Evolutionary conservation across 2,888 invertebrate genomes (phyloP).

Genomic region (Abscondita cerata): DNA sequence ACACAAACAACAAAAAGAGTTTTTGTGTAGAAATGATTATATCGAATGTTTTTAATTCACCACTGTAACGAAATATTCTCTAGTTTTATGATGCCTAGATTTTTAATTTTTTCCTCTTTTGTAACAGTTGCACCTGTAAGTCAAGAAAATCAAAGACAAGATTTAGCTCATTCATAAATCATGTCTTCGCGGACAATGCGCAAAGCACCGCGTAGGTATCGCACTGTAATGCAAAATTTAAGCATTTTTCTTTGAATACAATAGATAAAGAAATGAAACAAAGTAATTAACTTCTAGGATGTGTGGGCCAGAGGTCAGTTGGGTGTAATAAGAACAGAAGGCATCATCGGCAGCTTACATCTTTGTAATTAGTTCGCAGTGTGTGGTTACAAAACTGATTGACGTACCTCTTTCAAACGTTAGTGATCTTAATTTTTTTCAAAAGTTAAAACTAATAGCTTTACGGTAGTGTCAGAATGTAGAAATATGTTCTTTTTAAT

Average conservation of each 20-base stretch:
- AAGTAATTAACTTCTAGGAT: slow-evolving; percentile 39
- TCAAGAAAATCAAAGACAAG: too few species aligned
- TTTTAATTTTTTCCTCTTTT: slow-evolving; percentile 11
- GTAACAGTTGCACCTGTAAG: too few species aligned
- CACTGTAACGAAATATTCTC: slow-evolving; percentile 20
- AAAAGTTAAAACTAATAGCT: slow-evolving; percentile 20
- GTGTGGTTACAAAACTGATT: slow-evolving; percentile 35
- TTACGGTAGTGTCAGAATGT: slow-evolving; percentile 6
- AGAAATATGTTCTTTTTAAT: slow-evolving; percentile 7
- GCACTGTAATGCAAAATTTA: neutral
- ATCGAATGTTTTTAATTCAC: slow-evolving; percentile 22
- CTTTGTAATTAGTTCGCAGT: slow-evolving; percentile 44
- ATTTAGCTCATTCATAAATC: slow-evolving; percentile 1
- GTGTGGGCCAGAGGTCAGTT: slow-evolving; percentile 36
- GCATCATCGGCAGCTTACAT: slow-evolving; percentile 42
- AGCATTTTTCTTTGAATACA: slow-evolving; percentile 26
- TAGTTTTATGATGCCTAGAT: neutral
- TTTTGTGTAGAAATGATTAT: slow-evolving; percentile 19
- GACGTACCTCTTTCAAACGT: slow-evolving; percentile 26
- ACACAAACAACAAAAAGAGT: slow-evolving; percentile 21
- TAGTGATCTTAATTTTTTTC: slow-evolving; percentile 28
- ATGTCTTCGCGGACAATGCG: neutral
- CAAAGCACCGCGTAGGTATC: slow-evolving; percentile 4
- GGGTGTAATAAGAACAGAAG: slow-evolving; percentile 34
- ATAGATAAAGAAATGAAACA: slow-evolving; percentile 36